Evolutionary conservation across 2,888 invertebrate genomes (phyloP), one percentile per base, ranked within the genome.

Genomic region (Flexamia atlantica): DNA sequence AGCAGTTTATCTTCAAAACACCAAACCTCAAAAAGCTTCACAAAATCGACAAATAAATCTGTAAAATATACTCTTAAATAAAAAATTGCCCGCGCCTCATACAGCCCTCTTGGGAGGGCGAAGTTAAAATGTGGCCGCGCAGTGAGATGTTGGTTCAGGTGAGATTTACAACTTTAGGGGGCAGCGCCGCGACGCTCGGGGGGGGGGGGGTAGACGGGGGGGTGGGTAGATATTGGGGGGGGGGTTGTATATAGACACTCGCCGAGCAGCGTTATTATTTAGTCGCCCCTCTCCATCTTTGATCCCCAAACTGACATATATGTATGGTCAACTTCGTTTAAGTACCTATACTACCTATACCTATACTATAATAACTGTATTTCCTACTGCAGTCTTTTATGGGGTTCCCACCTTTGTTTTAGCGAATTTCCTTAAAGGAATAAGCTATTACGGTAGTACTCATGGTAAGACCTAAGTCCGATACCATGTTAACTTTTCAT

Each of bases 111-210:
- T 14, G 28, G 28, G 64, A 64, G 28, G 64, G 64, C 64, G 4
- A 28, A 57, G 57, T 57, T 46, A 57, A 64, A 28, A 64, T 64
- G 64, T 64, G 64, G 64, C 30, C 64, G 3, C 30, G 64, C 9
- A 25, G 64, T 64, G 64, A 28, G 64, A 20, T 57, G 57, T 57
- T 25, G 30, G 64, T 64, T 4, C 64, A 28, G 57, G 57, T 57
- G 64, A 64, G 64, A 64, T 64, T 64, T 64, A 64, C 64, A 28
- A 28, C 64, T 28, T 14, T 1, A 28, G 64, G 64, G 64, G 30
- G 4, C 14, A 2, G 28, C 1, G 1, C 7, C 28, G 64, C 17
- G 20, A 23, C 53, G 28, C 17, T 14, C 28, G 30, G 23, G 57
- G 2, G 57, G 14, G 14, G 30, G 64, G 25, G 3, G 64, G 64